These are phyloP conservation scores for Calephelis nemesis DNA, from an alignment of 1,140 invertebrate species.

Conservation along the genomic window DNA sequence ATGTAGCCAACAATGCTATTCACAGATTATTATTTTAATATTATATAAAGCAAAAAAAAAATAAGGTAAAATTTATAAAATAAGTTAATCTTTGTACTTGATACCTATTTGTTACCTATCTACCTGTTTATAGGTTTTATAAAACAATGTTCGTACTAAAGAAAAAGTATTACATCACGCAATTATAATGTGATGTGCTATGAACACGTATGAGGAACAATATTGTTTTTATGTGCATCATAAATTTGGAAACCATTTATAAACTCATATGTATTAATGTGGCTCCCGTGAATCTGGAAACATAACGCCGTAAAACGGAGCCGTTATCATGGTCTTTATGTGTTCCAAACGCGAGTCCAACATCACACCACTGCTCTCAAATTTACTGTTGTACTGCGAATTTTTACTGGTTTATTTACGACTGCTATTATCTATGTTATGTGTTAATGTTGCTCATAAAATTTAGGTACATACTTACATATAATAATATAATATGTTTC, in stretches of 20 bases:
- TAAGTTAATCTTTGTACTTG: no score
- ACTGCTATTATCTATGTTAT: slow-evolving; percentile 24
- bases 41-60: no score
- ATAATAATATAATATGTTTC: not conserved
- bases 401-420: slow-evolving; percentile 29
- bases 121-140: no score
- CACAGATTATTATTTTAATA: no score
- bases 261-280: slow-evolving; percentile 29
- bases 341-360: slow-evolving; percentile 24
- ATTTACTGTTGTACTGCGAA: slow-evolving; percentile 28
- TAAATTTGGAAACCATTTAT: slow-evolving; percentile 25
- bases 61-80: no score
- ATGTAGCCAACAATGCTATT: no score
- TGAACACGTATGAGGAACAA: slow-evolving; percentile 6
- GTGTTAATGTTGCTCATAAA: slow-evolving; percentile 4
- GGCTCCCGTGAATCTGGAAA: slow-evolving; percentile 28
- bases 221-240: slow-evolving; percentile 6
- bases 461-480: not conserved
- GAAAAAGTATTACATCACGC: not conserved
- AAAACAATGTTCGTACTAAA: not conserved
- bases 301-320: slow-evolving; percentile 29
- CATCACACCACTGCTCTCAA: slow-evolving; percentile 27
- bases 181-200: not conserved
- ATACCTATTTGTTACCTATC: no score
- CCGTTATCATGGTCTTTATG: slow-evolving; percentile 30